Base-by-base conservation (phyloP, 92 coral and sea anemone species). In the Ricordea florida region DNA sequence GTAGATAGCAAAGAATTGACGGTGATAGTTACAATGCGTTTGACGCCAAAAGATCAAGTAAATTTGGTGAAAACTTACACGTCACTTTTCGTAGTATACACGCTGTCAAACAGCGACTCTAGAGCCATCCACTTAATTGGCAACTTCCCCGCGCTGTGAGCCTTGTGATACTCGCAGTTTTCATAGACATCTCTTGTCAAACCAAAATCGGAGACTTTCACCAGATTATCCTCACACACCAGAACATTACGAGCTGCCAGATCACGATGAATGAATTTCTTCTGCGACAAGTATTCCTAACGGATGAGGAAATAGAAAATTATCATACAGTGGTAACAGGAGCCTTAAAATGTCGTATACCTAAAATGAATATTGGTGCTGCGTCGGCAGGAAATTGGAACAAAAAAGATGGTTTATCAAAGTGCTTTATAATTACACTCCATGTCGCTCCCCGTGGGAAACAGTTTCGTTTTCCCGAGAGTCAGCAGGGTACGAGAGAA, bases 41-140 rank as follows among this genome's bases (percentile, higher is more conserved):
- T n/a, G n/a, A 3, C 5, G 22, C 53, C 1, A 5, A 21, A 18
- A 17, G 28, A 18, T 20, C 3, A 18, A 2, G 1, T 18, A 17
- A 47, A 18, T 18, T 10, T 1, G 6, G 1, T 45, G 9, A 45
- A 25, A 33, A 47, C 96, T 66, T 79, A 90, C 93, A 88, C 93
- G 31, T 91, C 97, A 33, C 97, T 91, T 40, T 79, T 58, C 3
- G 87, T 88, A n/a, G 93, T 91, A 34, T 79, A 82, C 1, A 83
- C 68, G 18, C 88, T 85, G 23, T 91, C 90, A 48, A 79, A 88
- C 60, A 91, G 69, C 18, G 97, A 84, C 41, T 91, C 97, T 3
- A 78, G 83, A 1, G 97, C 97, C 97, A 91, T 91, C 97, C 97
- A 91, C 35, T 91, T 91, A 43, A 91, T 69, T 0, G 97, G 97